Base-by-base conservation (phyloP, 2,888 invertebrate species). In the Allolobophora icterica region DNA sequence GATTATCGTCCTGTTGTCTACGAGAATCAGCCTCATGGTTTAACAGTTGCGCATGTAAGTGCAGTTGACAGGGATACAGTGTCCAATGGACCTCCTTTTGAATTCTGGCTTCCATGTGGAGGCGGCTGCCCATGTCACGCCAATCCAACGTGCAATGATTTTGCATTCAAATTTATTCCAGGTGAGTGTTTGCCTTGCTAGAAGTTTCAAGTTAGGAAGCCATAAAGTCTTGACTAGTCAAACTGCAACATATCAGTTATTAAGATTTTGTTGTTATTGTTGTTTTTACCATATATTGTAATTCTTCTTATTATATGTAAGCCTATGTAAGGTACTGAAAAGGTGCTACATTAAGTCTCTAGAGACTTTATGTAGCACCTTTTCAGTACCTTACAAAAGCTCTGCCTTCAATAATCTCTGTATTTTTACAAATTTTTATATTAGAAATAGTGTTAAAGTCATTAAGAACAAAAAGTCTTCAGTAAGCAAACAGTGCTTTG, bases 141-240 rank as follows among this genome's bases (percentile, higher is more conserved):
- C 95, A 98, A 98, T 95, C 97, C 98, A 93, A 98, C 98, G 93
- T 96, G 98, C 94, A 97, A 98, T 71, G 98, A 98, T 42, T 98
- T 99, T 95, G 98, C 98, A 96, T 98, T 99, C 91, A 98, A 98
- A 95, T 99, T 99, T 96, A 98, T 98, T 96, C 98, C 98, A 96
- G 98, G 97, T 97, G 95, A 96, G 97, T 40, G 40, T 91, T 84
- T 40, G 90, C 6, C 6, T 71, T 91, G 45, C 40, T 40, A 6
- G 13, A n/a, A n/a, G 8, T 71, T 71, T 71, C 71, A n/a, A 71
- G 30, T n/a, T 71, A 71, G 71, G 30, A 71, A 71, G n/a, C 8
- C 30, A 71, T 11, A 6, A 11, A 8, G 71, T n/a, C 17, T 8
- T 52, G 24, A 52, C 21, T 52, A 52, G 52, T 52, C 52, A 52